A percentile compares a stretch with the other conserved stretches of the same genome.
Evolutionary conservation across 2,888 invertebrate genomes (phyloP).

Genomic region (Chrysopilus asiliformis): DNA sequence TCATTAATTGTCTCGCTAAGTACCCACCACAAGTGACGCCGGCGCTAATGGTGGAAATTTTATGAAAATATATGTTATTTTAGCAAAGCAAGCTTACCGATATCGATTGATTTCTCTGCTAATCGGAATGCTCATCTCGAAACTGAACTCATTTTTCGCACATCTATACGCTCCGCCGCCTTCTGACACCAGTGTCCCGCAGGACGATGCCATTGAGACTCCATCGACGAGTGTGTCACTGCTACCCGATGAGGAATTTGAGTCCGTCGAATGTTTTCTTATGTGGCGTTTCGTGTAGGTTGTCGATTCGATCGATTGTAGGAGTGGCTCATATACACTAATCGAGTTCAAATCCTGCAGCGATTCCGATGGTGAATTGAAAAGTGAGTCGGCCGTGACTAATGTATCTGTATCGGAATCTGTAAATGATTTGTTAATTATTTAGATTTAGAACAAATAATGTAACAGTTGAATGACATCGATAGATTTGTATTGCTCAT

Average conservation of each 20-base stretch:
- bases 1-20: too few relatives aligned
- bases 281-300: constrained; percentile 9
- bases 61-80: too few relatives aligned
- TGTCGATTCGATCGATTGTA: constrained; percentile 6
- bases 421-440: constrained; percentile 16
- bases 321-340: constrained; percentile 9
- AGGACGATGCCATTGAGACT: constrained; percentile 34
- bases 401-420: constrained; percentile 38
- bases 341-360: constrained; percentile 14
- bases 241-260: constrained; percentile 14
- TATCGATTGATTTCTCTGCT: too few relatives aligned
- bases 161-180: constrained; percentile 42
- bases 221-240: constrained; percentile 18
- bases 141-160: constrained; percentile 23
- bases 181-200: constrained; percentile 41
- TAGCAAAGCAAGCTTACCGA: too few relatives aligned
- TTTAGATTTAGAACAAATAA: not conserved
- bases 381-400: constrained; percentile 24
- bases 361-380: constrained; percentile 17
- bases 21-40: too few relatives aligned
- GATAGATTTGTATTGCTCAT: too few relatives aligned
- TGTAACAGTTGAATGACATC: too few relatives aligned
- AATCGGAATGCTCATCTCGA: too few relatives aligned
- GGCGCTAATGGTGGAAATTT: too few relatives aligned
- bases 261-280: constrained; percentile 13